phyloP scores from a whole-genome alignment of 2,797 vertebrate genomes.

The Artibeus jamaicensis region DNA sequence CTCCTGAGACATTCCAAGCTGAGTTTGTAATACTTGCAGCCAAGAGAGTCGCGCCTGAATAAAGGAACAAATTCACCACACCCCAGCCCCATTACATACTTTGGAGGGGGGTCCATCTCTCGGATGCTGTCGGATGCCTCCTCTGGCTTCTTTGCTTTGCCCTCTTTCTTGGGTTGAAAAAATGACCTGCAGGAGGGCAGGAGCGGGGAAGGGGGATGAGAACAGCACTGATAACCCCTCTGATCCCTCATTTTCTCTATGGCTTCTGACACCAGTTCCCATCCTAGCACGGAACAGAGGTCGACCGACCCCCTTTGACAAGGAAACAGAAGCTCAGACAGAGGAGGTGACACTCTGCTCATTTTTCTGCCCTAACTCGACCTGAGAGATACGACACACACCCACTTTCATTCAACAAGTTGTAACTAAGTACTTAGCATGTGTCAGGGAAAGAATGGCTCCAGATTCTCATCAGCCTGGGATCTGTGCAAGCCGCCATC shows the following conservation, averaged over 20 bases:
- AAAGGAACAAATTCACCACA: neutral
- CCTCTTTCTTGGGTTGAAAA: constrained; percentile 75
- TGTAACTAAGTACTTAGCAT: neutral
- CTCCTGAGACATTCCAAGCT: neutral
- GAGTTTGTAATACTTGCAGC: neutral
- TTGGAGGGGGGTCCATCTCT: constrained; percentile 1
- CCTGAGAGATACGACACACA: neutral
- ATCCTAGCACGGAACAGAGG: neutral
- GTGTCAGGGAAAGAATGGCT: neutral
- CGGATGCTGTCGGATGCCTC: constrained; percentile 27
- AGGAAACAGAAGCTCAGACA: neutral
- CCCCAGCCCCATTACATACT: constrained; percentile 32
- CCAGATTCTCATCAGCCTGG: neutral
- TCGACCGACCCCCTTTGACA: neutral
- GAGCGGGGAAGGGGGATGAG: neutral
- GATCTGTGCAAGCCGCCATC: no score
- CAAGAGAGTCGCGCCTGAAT: neutral
- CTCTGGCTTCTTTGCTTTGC: constrained; percentile 64
- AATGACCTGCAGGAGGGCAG: constrained; percentile 72
- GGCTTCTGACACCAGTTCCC: neutral
- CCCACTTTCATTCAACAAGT: neutral
- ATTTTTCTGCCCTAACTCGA: neutral
- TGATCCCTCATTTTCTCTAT: fast-evolving
- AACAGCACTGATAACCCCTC: neutral
- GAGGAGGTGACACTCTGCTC: neutral